A percentile compares a stretch with the other conserved stretches of the same genome.
Evolutionary conservation across 92 coral and sea anemone genomes (phyloP).

Genomic region (Bergia sp.): DNA sequence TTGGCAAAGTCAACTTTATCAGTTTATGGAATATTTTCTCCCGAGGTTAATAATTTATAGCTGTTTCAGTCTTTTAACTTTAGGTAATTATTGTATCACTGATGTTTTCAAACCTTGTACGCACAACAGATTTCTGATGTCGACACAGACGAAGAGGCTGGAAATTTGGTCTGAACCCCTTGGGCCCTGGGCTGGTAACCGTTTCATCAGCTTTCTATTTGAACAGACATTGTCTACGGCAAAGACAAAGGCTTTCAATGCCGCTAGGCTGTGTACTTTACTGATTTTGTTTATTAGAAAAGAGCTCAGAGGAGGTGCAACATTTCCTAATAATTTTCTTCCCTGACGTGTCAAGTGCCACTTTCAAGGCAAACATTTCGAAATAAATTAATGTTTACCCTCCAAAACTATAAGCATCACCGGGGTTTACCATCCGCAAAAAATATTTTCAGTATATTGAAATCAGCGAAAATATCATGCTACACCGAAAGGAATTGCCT

Average conservation of each 20-base stretch:
- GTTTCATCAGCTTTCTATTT: not conserved
- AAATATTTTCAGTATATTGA: not conserved
- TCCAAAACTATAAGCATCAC: not conserved
- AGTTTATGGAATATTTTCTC: not conserved
- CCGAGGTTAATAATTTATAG: not conserved
- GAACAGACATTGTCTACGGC: not conserved
- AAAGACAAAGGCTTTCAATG: constrained; percentile 1
- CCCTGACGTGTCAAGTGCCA: constrained; percentile 1
- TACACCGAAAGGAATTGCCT: not conserved
- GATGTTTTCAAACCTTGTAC: not conserved
- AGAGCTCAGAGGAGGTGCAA: constrained; percentile 42
- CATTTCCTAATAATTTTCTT: not conserved
- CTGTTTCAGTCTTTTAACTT: not conserved
- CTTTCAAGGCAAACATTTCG: not conserved
- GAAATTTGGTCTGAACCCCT: not conserved
- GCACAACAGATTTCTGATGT: not conserved
- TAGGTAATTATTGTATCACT: not conserved
- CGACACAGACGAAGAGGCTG: not conserved
- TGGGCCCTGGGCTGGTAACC: not conserved
- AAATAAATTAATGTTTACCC: not conserved
- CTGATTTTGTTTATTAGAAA: constrained; percentile 17
- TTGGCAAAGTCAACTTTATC: not conserved
- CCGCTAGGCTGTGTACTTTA: constrained; percentile 28
- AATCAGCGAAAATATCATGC: not conserved
- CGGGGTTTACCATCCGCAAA: not conserved